Evolutionary conservation across 92 coral and sea anemone genomes (phyloP).

Genomic region (Chrysogorgia sp.): DNA sequence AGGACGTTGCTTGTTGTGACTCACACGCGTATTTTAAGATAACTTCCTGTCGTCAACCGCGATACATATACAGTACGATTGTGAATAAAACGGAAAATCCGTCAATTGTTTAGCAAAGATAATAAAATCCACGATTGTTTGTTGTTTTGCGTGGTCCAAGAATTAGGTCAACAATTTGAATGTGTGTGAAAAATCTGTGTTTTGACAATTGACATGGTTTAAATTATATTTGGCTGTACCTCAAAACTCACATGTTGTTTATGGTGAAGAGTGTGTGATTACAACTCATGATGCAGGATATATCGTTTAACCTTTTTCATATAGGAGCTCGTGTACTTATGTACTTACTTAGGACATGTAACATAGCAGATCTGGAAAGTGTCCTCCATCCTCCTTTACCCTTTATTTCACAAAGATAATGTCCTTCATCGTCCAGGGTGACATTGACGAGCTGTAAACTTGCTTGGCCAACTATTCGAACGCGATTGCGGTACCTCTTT

Average conservation of each 20-base stretch:
- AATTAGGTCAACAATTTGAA: constrained; percentile 24
- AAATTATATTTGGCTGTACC: constrained; percentile 6
- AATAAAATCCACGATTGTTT: constrained; percentile 33
- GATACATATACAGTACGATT: background rate
- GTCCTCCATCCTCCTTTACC: constrained; percentile 24
- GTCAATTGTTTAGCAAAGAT: constrained; percentile 19
- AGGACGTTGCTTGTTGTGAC: background rate
- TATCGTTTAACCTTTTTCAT: background rate
- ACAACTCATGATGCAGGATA: no score
- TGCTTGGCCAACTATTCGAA: constrained; percentile 30
- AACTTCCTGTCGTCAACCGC: background rate
- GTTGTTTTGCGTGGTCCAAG: constrained; percentile 38
- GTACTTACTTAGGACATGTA: constrained; percentile 42
- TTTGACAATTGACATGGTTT: constrained; percentile 16
- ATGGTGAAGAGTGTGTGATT: no score
- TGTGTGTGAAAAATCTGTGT: constrained; percentile 12
- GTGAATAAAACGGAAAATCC: background rate
- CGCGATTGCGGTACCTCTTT: constrained; percentile 16
- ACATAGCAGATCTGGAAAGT: constrained; percentile 17
- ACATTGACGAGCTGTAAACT: constrained; percentile 35
- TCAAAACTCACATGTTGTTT: constrained; percentile 5
- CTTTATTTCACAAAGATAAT: constrained; percentile 39
- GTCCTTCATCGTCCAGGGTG: constrained; percentile 41
- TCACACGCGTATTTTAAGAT: background rate
- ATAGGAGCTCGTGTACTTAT: background rate